A percentile compares a stretch with the other conserved stretches of the same genome.
These are phyloP conservation scores for Lysandra coridon DNA, from an alignment of 2,888 invertebrate species.

Conservation along the genomic window DNA sequence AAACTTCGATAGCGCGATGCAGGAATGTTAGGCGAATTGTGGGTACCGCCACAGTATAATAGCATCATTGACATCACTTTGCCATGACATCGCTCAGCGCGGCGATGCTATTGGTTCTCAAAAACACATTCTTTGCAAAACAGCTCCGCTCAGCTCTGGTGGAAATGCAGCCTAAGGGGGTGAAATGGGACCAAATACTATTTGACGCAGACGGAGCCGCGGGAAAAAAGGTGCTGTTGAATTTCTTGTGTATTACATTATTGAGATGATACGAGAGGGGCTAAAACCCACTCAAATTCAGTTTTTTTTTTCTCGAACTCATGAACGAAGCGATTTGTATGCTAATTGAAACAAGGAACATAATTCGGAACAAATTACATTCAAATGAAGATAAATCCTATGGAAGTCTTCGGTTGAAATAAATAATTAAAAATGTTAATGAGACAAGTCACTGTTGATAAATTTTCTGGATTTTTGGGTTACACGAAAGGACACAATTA, in stretches of 20 bases:
- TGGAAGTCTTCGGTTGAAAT: neutral
- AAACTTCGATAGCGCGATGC: too few relatives aligned
- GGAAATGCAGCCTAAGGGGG: too few relatives aligned
- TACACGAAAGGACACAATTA: too few relatives aligned
- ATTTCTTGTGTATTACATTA: neutral
- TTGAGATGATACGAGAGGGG: neutral
- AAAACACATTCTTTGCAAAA: too few relatives aligned
- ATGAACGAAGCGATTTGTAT: neutral
- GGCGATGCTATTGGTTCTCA: too few relatives aligned
- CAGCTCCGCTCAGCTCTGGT: too few relatives aligned
- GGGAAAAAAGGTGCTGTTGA: neutral
- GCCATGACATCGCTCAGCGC: too few relatives aligned
- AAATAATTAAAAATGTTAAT: slow-evolving; percentile 27
- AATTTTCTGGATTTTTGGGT: neutral
- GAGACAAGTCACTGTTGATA: neutral
- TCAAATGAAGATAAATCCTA: slow-evolving; percentile 14
- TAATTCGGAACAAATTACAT: slow-evolving; percentile 25
- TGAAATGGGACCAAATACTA: too few relatives aligned
- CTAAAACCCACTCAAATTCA: neutral
- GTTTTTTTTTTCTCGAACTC: neutral
- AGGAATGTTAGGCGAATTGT: too few relatives aligned
- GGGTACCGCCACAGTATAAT: too few relatives aligned
- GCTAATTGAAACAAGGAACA: slow-evolving; percentile 23
- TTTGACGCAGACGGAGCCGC: too few relatives aligned
- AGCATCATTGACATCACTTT: too few relatives aligned